phyloP scores from a whole-genome alignment of 2,888 invertebrate genomes.

The Himalopsyche anomala region DNA sequence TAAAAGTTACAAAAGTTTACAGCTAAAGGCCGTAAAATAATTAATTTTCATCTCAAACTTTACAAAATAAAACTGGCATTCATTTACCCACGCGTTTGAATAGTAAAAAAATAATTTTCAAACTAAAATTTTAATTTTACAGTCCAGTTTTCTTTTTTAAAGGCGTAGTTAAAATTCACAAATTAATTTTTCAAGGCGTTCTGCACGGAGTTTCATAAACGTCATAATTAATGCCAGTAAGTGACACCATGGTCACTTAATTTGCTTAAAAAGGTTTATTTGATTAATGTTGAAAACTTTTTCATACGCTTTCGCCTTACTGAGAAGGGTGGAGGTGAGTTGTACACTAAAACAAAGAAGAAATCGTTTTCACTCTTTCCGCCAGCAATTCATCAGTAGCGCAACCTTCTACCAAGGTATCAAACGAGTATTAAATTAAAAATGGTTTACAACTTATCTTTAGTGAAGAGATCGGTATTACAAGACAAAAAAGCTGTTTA shows the following conservation, averaged over 20 bases:
- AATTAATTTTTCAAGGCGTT: conserved; percentile 21
- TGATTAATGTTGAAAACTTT: conserved; percentile 56
- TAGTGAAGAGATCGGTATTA: too few species aligned
- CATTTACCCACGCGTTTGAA: neutral
- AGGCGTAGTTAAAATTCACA: conserved; percentile 31
- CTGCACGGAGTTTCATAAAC: conserved; percentile 35
- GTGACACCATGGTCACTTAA: conserved; percentile 48
- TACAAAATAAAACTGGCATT: neutral
- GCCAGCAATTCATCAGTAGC: neutral
- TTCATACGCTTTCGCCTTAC: conserved; percentile 46
- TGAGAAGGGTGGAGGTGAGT: conserved; percentile 15
- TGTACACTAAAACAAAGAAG: conserved; percentile 41
- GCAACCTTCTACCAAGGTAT: too few species aligned
- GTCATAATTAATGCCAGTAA: conserved; percentile 55
- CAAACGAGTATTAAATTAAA: too few species aligned
- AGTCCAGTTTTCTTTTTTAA: conserved; percentile 3
- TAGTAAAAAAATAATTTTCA: conserved; percentile 8
- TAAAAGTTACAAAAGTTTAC: too few species aligned
- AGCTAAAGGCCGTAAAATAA: conserved; percentile 11
- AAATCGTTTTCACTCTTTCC: conserved; percentile 28
- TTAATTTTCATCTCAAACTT: conserved; percentile 32
- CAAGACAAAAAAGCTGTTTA: too few species aligned
- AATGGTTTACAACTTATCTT: too few species aligned
- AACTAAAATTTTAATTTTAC: conserved; percentile 29
- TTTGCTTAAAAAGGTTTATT: conserved; percentile 49